A percentile compares a stretch with the other conserved stretches of the same genome.
These are phyloP conservation scores for Heteromormyrus szaboi DNA, from an alignment of 2,797 vertebrate species.

Conservation along the genomic window DNA sequence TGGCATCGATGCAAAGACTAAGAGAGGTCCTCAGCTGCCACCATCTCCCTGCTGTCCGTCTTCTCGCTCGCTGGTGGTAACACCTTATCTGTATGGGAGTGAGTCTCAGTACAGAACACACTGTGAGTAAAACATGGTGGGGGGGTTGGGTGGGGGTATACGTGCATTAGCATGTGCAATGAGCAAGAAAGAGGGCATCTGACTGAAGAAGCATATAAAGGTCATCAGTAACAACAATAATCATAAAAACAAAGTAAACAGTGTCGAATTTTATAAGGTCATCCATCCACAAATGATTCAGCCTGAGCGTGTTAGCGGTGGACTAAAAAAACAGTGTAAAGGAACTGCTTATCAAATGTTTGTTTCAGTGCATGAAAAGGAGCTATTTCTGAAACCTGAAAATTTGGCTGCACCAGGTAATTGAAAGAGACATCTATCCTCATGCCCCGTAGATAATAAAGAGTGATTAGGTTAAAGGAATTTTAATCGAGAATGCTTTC, in stretches of 20 bases:
- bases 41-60: not conserved
- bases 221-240: slow-evolving; percentile 53
- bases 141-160: slow-evolving; percentile 11
- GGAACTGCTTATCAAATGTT: not conserved
- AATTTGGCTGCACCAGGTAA: not conserved
- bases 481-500: not conserved
- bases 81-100: not conserved
- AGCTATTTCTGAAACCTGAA: slow-evolving; percentile 15
- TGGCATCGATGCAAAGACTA: not conserved
- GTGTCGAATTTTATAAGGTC: slow-evolving; percentile 37
- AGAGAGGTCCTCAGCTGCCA: not conserved
- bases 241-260: slow-evolving; percentile 48
- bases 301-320: slow-evolving; percentile 30
- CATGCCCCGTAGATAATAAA: slow-evolving; percentile 35
- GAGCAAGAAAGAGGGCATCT: slow-evolving; percentile 59
- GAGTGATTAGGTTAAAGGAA: slow-evolving; percentile 34
- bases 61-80: not conserved
- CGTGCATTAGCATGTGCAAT: slow-evolving; percentile 67
- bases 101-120: not conserved
- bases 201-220: slow-evolving; percentile 41
- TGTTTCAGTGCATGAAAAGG: not conserved
- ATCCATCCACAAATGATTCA: slow-evolving; percentile 30
- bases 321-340: not conserved
- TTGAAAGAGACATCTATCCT: slow-evolving; percentile 14
- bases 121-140: not conserved